Percentiles rank a stretch among this genome's conserved stretches.
These are phyloP conservation scores for Leptobrachium ailaonicum DNA, from an alignment of 2,113 vertebrate genomes.

Conservation along the genomic window DNA sequence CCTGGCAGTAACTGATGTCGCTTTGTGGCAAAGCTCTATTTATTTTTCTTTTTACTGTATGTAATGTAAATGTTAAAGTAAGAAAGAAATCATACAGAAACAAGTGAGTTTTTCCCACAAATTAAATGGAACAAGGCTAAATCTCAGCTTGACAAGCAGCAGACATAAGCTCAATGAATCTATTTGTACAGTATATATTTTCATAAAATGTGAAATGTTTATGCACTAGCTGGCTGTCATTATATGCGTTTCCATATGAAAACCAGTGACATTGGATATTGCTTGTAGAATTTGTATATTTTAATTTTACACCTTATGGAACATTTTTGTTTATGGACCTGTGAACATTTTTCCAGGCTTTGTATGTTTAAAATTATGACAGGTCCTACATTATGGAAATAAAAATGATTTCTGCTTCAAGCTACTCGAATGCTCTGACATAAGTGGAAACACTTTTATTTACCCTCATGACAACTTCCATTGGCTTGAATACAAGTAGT, in stretches of 20 bases:
- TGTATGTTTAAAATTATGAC: slow-evolving; percentile 22
- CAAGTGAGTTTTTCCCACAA: not conserved
- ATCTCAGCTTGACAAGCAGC: not conserved
- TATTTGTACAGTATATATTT: not conserved
- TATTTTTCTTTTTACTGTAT: not conserved
- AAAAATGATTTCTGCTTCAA: slow-evolving; percentile 2
- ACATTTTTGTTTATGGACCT: slow-evolving; percentile 8
- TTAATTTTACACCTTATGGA: slow-evolving; percentile 12
- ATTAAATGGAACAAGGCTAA: not conserved
- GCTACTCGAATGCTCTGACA: slow-evolving; percentile 19
- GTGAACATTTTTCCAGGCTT: slow-evolving; percentile 5
- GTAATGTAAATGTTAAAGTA: not conserved
- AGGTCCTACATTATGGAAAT: slow-evolving; percentile 10
- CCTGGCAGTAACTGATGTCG: no score
- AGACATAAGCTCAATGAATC: not conserved
- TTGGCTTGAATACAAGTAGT: slow-evolving; percentile 24
- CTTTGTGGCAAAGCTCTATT: not conserved
- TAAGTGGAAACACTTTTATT: slow-evolving; percentile 44
- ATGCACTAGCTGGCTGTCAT: not conserved
- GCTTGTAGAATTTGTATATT: slow-evolving; percentile 1
- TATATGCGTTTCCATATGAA: not conserved
- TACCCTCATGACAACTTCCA: slow-evolving; percentile 31
- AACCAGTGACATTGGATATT: not conserved
- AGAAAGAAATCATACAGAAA: not conserved
- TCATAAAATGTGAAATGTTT: not conserved